Evolutionary conservation across 2,888 invertebrate species (phyloP).

Genomic region (Pheosia tremula): DNA sequence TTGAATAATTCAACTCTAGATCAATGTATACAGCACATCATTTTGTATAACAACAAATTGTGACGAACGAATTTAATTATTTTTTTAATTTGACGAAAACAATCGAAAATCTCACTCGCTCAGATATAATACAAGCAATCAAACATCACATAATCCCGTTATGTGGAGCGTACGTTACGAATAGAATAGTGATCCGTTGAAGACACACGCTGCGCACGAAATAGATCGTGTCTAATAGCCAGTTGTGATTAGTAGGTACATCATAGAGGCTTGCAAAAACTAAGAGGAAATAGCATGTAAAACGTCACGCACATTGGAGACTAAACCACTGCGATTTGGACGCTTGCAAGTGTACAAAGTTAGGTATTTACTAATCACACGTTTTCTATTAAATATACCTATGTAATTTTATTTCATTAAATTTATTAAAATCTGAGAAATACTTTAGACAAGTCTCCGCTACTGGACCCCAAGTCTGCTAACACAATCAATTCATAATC

Average conservation of each 20-base stretch:
- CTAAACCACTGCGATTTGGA: too few relatives aligned
- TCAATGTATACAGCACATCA: too few relatives aligned
- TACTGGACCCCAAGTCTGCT: too few relatives aligned
- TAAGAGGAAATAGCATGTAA: too few relatives aligned
- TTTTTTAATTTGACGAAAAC: neutral
- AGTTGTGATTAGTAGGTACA: slow-evolving; percentile 7
- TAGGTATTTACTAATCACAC: too few relatives aligned
- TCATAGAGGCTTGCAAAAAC: too few relatives aligned
- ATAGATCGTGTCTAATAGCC: slow-evolving; percentile 44
- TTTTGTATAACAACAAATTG: too few relatives aligned
- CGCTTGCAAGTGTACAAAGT: too few relatives aligned
- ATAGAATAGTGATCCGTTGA: slow-evolving; percentile 42
- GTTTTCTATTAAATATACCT: too few relatives aligned
- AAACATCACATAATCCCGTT: slow-evolving; percentile 19
- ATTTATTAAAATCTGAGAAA: neutral
- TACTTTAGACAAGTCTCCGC: neutral
- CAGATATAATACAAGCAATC: slow-evolving; percentile 24
- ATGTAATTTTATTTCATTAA: neutral
- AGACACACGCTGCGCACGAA: slow-evolving; percentile 32
- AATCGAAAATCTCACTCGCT: neutral
- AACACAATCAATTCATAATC: too few relatives aligned
- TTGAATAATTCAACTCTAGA: too few relatives aligned
- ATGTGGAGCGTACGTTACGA: slow-evolving; percentile 32
- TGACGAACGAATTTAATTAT: neutral
- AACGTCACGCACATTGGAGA: too few relatives aligned